phyloP scores from a whole-genome alignment of 1,140 invertebrate species.

The Macrobrachium rosenbergii region DNA sequence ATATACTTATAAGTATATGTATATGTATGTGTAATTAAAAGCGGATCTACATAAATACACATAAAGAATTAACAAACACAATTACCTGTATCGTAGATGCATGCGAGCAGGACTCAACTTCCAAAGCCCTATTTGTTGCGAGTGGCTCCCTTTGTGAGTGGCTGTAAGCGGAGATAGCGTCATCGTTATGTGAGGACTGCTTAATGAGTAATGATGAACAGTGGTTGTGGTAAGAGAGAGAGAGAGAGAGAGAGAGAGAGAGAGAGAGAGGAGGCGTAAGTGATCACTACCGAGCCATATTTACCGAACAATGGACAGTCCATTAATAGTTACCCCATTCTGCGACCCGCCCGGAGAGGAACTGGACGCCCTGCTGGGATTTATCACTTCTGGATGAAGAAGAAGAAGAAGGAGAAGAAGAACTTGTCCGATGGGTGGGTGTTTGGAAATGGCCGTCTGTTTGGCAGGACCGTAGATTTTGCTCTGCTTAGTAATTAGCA shows the following conservation, averaged over 20 bases:
- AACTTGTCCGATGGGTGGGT: not conserved
- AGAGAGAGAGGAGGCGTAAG: not conserved
- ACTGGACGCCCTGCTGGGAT: slow-evolving; percentile 35
- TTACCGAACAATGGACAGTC: slow-evolving; percentile 54
- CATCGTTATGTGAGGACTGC: too few species aligned
- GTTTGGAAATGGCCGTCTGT: too few species aligned
- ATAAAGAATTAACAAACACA: too few species aligned
- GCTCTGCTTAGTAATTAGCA: too few species aligned
- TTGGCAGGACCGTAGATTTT: too few species aligned
- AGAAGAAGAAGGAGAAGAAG: not conserved
- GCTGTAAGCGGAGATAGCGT: too few species aligned
- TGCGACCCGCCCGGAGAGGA: slow-evolving; percentile 38
- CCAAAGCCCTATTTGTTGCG: too few species aligned
- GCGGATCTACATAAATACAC: not conserved
- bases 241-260: slow-evolving; percentile 7
- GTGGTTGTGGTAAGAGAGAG: not conserved
- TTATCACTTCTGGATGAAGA: slow-evolving; percentile 36
- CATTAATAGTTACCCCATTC: slow-evolving; percentile 52
- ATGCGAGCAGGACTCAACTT: too few species aligned
- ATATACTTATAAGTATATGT: not conserved
- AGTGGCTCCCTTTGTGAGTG: too few species aligned
- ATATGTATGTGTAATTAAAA: not conserved
- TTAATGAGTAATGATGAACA: too few species aligned
- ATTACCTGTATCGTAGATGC: too few species aligned
- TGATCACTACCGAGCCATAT: slow-evolving; percentile 45